phyloP scores from a whole-genome alignment of 2,113 vertebrate species.

The Pelecanus crispus region DNA sequence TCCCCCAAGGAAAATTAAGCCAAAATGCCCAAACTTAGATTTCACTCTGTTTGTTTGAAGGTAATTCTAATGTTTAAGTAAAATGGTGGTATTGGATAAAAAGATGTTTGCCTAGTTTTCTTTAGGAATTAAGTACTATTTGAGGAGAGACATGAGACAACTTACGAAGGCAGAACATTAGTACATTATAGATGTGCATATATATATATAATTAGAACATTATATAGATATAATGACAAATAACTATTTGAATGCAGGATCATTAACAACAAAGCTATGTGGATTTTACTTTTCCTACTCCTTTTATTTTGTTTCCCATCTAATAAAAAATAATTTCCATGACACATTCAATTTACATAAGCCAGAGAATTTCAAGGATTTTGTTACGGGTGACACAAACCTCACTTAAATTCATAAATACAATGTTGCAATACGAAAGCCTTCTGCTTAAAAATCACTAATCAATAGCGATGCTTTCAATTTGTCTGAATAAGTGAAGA shows the following conservation, averaged over 20 bases:
- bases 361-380: background rate
- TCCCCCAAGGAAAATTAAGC: background rate
- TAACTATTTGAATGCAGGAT: background rate
- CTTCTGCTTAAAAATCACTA: conserved; percentile 5
- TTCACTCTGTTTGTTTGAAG: background rate
- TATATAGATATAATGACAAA: background rate
- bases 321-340: background rate
- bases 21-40: background rate
- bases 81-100: background rate
- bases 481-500: conserved; percentile 18
- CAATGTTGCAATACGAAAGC: background rate
- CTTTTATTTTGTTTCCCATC: background rate
- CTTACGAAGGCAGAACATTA: background rate
- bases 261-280: background rate
- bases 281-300: background rate
- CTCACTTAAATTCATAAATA: conserved; percentile 1
- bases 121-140: background rate
- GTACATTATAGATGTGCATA: no score
- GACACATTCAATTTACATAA: background rate
- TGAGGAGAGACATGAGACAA: background rate
- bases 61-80: background rate
- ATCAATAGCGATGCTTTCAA: conserved; percentile 2
- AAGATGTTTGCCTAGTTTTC: background rate
- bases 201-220: no score
- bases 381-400: background rate